Conservation (phyloP, 2,888 invertebrate genomes). For the Heptascelio sp. region DNA sequence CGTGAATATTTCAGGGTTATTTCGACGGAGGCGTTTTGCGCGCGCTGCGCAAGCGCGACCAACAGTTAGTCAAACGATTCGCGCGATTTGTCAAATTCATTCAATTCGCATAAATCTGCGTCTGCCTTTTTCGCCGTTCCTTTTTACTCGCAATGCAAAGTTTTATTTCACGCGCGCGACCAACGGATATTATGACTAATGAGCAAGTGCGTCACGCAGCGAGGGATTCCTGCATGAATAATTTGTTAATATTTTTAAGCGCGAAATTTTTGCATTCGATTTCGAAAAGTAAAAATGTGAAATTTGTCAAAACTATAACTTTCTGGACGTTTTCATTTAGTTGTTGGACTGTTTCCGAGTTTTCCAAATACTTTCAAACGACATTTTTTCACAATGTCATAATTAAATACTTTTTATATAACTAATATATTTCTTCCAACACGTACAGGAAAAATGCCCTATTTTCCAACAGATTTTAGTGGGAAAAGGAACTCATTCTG, state of each 20-base stretch:
- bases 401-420: no score
- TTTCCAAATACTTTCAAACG: no score
- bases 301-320: no score
- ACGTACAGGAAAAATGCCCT: no score
- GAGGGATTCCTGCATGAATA: slow-evolving; percentile 53
- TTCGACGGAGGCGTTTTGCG: slow-evolving; percentile 47
- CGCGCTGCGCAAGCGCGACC: slow-evolving; percentile 40
- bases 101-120: slow-evolving; percentile 57
- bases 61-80: slow-evolving; percentile 55
- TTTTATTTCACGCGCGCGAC: slow-evolving; percentile 46
- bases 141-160: slow-evolving; percentile 14
- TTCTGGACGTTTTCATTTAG: no score
- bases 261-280: slow-evolving; percentile 30
- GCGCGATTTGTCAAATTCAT: slow-evolving; percentile 62
- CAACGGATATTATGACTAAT: slow-evolving; percentile 65
- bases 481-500: no score
- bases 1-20: slow-evolving; percentile 48
- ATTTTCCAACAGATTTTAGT: no score
- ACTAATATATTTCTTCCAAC: no score
- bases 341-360: no score
- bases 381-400: no score
- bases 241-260: slow-evolving; percentile 57
- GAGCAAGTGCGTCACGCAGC: slow-evolving; percentile 54
- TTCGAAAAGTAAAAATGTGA: no score
- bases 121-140: slow-evolving; percentile 4